Conservation (phyloP, 2,797 vertebrate species). For the Psittacula derbiana region DNA sequence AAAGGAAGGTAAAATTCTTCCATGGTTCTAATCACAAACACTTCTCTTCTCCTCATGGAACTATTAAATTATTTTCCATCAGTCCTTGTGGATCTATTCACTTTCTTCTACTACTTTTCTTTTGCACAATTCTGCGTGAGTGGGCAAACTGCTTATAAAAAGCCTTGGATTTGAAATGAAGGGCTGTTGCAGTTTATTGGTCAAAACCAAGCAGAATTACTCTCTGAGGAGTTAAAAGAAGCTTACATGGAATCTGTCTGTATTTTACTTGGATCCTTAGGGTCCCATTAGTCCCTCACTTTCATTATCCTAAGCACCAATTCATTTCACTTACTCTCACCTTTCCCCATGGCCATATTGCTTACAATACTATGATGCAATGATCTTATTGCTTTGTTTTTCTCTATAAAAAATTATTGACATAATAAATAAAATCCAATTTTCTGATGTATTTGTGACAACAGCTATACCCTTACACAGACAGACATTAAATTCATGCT, state of each 20-base stretch:
- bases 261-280: slow-evolving; percentile 37
- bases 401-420: slow-evolving; percentile 28
- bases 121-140: neutral
- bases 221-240: slow-evolving; percentile 13
- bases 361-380: neutral
- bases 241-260: neutral
- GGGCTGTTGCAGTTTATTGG: slow-evolving; percentile 2
- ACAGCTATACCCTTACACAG: neutral
- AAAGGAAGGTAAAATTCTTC: neutral
- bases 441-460: neutral
- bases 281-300: slow-evolving; percentile 30
- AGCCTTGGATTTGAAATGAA: slow-evolving; percentile 24
- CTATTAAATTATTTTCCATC: neutral
- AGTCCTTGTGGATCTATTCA: neutral
- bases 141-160: slow-evolving; percentile 21
- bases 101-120: neutral
- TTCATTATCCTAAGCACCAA: slow-evolving; percentile 63
- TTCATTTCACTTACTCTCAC: slow-evolving; percentile 60
- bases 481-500: neutral
- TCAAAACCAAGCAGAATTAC: slow-evolving; percentile 28
- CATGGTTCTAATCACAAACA: neutral
- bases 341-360: slow-evolving; percentile 21
- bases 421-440: slow-evolving; percentile 41
- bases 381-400: slow-evolving; percentile 25
- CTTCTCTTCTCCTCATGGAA: neutral